Conservation (phyloP, 1,140 invertebrate genomes). For the Caenorhabditis inopinata region DNA sequence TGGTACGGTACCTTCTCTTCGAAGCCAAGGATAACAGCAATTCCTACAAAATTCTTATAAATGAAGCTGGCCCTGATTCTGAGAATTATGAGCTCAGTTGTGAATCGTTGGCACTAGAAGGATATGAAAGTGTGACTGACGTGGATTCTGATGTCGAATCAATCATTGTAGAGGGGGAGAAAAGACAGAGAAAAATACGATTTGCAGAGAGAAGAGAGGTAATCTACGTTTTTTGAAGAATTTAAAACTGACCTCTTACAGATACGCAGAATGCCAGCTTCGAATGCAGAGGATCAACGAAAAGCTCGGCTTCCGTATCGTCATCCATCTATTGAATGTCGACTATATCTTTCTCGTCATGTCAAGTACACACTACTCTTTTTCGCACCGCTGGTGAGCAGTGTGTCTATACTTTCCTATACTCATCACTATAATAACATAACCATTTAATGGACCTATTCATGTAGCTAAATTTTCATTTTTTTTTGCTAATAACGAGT, state of each 20-base stretch:
- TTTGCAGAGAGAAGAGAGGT: conserved; percentile 8
- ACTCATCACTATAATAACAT: too few relatives aligned
- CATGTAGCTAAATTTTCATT: too few relatives aligned
- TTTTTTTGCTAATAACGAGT: too few relatives aligned
- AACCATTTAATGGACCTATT: too few relatives aligned
- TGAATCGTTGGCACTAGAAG: conserved; percentile 32
- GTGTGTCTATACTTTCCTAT: too few relatives aligned
- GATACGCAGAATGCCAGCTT: conserved; percentile 22
- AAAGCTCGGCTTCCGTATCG: conserved; percentile 22
- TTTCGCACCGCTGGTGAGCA: conserved; percentile 40
- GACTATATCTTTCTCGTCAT: neutral
- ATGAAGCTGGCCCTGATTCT: neutral
- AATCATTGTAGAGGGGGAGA: conserved; percentile 29
- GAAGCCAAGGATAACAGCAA: neutral
- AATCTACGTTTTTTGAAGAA: too few relatives aligned
- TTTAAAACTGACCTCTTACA: neutral
- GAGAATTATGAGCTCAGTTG: conserved; percentile 15
- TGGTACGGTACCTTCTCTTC: conserved; percentile 37
- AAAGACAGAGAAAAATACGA: conserved; percentile 14
- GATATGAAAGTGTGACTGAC: neutral
- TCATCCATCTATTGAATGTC: neutral
- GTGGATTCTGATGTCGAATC: conserved; percentile 27
- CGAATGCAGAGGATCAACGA: conserved; percentile 26
- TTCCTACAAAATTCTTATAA: conserved; percentile 18
- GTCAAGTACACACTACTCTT: conserved; percentile 39